A percentile compares a stretch with the other conserved stretches of the same genome.
Conservation (phyloP, 2,888 invertebrate species). For the Sipha maydis region DNA sequence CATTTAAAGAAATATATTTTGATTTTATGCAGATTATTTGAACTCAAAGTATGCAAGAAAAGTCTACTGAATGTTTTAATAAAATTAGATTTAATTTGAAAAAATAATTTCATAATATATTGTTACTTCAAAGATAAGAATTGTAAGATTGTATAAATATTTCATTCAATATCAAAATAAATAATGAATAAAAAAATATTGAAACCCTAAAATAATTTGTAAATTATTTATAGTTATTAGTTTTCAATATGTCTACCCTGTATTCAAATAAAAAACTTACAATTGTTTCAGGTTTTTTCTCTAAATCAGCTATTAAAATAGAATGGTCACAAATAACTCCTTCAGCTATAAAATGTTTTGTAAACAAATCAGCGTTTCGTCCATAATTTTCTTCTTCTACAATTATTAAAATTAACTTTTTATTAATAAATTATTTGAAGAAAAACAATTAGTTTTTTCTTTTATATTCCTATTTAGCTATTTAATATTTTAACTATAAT, state of each 20-base stretch:
- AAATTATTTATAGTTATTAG: slow-evolving; percentile 46
- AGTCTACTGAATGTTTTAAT: too few relatives aligned
- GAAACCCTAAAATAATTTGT: background rate
- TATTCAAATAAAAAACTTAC: slow-evolving; percentile 68
- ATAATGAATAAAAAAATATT: slow-evolving; percentile 44
- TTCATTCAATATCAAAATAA: background rate
- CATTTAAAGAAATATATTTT: background rate
- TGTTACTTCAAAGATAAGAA: too few relatives aligned
- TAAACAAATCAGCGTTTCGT: slow-evolving; percentile 79
- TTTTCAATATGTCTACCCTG: background rate
- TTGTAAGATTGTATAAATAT: background rate
- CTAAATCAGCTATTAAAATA: slow-evolving; percentile 79
- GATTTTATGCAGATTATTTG: too few relatives aligned
- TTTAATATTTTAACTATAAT: too few relatives aligned
- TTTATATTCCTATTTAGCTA: too few relatives aligned
- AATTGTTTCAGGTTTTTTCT: slow-evolving; percentile 75
- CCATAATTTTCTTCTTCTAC: slow-evolving; percentile 87
- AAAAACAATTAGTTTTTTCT: too few relatives aligned
- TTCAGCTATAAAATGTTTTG: slow-evolving; percentile 90
- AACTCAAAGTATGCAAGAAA: too few relatives aligned
- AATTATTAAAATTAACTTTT: slow-evolving; percentile 52
- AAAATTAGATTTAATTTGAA: too few relatives aligned
- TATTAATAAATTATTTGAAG: background rate
- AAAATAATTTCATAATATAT: too few relatives aligned
- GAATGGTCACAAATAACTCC: slow-evolving; percentile 81